Conservation (phyloP, 2,888 invertebrate genomes). For the Embidobia sp. region DNA sequence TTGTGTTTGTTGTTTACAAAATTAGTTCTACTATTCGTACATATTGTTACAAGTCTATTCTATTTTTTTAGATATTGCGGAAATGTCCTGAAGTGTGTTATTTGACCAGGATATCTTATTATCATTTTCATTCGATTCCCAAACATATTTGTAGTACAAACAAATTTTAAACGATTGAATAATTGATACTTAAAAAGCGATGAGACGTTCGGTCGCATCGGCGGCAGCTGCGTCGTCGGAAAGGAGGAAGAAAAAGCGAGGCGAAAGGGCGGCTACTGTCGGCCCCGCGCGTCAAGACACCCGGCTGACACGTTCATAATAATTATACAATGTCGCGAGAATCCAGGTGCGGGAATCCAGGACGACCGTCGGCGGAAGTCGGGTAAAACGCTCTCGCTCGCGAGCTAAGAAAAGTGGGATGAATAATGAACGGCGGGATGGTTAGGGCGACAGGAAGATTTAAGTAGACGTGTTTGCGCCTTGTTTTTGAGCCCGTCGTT, state of each 20-base stretch:
- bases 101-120: no score
- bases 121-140: no score
- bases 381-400: no score
- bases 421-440: constrained; percentile 22
- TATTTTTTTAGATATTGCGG: no score
- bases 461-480: constrained; percentile 15
- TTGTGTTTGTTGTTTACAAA: no score
- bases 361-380: constrained; percentile 10
- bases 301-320: constrained; percentile 44
- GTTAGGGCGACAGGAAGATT: constrained; percentile 15
- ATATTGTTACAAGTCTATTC: no score
- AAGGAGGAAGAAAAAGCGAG: no score
- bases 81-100: no score
- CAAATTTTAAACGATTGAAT: constrained; percentile 56
- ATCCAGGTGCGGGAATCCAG: constrained; percentile 26
- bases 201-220: constrained; percentile 34
- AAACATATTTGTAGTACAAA: no score
- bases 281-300: constrained; percentile 30
- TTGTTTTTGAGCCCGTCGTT: no score
- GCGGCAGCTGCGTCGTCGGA: not conserved
- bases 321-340: constrained; percentile 12
- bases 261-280: constrained; percentile 25
- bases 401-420: constrained; percentile 23
- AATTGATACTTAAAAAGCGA: constrained; percentile 54
- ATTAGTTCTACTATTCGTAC: no score